phyloP scores from a whole-genome alignment of 1,140 invertebrate species.

The Hyles euphorbiae region DNA sequence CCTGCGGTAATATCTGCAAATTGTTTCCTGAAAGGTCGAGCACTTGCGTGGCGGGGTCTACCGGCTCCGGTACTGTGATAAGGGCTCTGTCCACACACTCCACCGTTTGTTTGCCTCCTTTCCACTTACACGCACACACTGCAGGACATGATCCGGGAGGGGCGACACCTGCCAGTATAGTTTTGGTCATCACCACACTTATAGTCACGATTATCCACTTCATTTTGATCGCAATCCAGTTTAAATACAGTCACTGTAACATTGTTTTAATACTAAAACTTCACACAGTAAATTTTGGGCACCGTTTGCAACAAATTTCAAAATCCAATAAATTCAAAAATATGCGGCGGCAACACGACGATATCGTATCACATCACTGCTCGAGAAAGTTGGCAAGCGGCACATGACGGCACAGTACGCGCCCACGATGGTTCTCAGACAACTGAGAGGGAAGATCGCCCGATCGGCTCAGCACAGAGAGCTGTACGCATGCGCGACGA shows the following conservation, averaged over 20 bases:
- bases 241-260: slow-evolving; percentile 35
- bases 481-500: slow-evolving; percentile 57
- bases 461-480: slow-evolving; percentile 42
- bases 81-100: slow-evolving; percentile 89
- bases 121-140: slow-evolving; percentile 93
- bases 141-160: slow-evolving; percentile 80
- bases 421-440: slow-evolving; percentile 48
- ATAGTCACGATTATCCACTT: slow-evolving; percentile 62
- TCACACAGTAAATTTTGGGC: slow-evolving; percentile 19
- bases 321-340: slow-evolving; percentile 26
- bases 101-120: slow-evolving; percentile 92
- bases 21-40: slow-evolving; percentile 92
- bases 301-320: slow-evolving; percentile 25
- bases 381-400: slow-evolving; percentile 66
- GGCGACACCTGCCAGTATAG: slow-evolving; percentile 52
- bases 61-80: slow-evolving; percentile 86
- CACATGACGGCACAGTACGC: slow-evolving; percentile 56
- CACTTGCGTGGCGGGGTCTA: slow-evolving; percentile 92
- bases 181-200: slow-evolving; percentile 56
- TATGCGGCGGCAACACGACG: slow-evolving; percentile 34
- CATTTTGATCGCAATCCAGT: slow-evolving; percentile 54
- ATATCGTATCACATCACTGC: slow-evolving; percentile 71
- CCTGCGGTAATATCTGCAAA: slow-evolving; percentile 85
- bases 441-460: slow-evolving; percentile 65
- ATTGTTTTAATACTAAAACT: slow-evolving; percentile 27